Evolutionary conservation across 2,888 invertebrate genomes (phyloP), one percentile per base, ranked within the genome.

Genomic region (Sabellastarte sp.): DNA sequence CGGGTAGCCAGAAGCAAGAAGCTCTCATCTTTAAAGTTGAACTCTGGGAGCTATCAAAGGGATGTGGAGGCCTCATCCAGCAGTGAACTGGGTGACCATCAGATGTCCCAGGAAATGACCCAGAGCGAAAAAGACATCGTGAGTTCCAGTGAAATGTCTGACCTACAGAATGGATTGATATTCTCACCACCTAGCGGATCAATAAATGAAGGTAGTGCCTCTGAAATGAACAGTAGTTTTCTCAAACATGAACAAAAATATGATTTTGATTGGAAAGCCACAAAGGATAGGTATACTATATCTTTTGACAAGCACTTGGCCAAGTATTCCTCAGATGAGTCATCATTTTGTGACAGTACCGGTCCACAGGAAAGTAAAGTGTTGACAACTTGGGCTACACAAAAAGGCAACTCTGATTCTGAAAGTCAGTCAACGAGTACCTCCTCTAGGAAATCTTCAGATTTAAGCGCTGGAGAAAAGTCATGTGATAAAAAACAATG

Each of bases 251-350:
- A 51, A 15, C 31, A 60, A 5, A 32, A 41, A 32, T 58, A 57
- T 20, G 57, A n/a, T 33, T 63, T 10, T 50, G 66, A 71, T 53
- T 71, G 68, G 67, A 57, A 52, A 10, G 61, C 67, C 3, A 64
- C 60, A 50, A 73, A 73, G 55, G 62, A 70, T 26, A 68, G 66
- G 50, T 73, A 73, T 60, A 70, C 66, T 53, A 26, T 73, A 52
- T 70, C 70, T 20, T 73, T 72, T 59, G 72, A 73, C 53, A 61
- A 60, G 28, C 60, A 64, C 24, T 66, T 69, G 1, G 59, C 52
- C 15, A 69, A 63, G 59, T 32, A 50, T 5, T 69, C 64, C 20
- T 28, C 59, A 5, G 64, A 60, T 24, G 64, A 61, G 28, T 57
- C 61, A 5, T 67, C 66, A 2, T 20, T 41, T 15, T 41, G 41